Conservation (phyloP, 2,797 vertebrate species). For the Smutsia gigantea region DNA sequence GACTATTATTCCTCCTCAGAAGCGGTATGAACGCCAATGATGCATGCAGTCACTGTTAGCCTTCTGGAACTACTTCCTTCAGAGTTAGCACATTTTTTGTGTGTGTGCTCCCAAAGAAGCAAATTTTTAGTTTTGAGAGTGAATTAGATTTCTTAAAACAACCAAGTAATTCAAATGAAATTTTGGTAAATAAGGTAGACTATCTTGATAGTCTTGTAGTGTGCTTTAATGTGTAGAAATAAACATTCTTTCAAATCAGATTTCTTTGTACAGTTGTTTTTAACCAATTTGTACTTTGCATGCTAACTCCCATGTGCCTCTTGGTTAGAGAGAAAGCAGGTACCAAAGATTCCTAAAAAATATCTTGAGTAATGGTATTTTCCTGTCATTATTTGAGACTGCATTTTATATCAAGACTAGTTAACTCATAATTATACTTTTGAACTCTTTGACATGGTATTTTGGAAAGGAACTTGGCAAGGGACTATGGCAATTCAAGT, state of each 20-base stretch:
- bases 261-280: background rate
- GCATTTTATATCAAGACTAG: background rate
- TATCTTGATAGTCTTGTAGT: background rate
- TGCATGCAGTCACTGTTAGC: background rate
- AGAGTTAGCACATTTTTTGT: background rate
- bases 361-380: background rate
- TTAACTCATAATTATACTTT: background rate
- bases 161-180: conserved; percentile 11
- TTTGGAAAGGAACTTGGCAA: conserved; percentile 33
- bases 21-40: background rate
- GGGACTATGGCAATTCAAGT: background rate
- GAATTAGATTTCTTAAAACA: conserved; percentile 7
- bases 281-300: background rate
- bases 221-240: background rate
- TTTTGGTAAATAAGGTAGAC: background rate
- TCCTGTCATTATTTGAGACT: conserved; percentile 2
- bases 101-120: background rate
- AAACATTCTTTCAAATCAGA: background rate
- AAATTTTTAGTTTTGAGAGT: conserved; percentile 17
- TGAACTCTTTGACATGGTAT: background rate
- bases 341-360: background rate
- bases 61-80: background rate
- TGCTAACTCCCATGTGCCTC: background rate
- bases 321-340: background rate
- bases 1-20: background rate